Evolutionary conservation across 23 tunicate genomes (phyloP), one percentile per base, ranked within the genome.

Genomic region (Clavelina lepadiformis): DNA sequence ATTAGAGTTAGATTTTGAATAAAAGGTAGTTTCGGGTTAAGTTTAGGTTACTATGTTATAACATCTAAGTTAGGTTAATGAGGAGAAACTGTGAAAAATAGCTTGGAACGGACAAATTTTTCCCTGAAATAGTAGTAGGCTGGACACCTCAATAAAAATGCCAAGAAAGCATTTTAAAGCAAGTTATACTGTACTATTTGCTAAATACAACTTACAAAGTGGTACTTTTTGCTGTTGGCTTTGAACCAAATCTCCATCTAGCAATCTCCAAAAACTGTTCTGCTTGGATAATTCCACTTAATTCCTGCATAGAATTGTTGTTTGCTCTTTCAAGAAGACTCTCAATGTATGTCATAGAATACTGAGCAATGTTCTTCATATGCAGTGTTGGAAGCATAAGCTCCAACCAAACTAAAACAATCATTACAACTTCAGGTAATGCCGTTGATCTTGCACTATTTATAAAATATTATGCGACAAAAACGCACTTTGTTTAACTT

Each of bases 381-480:
- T 65, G 69, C 0, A 82, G 21, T 35, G 61, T 38, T 11, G 89
- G 89, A 32, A 82, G 73, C 89, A 82, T 72, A 35, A 82, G 61
- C 25, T 72, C 70, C 11, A 82, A 35, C 89, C 89, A 82, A 36
- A 82, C 89, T 82, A 44, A 32, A 56, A 41, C 4, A 63, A 18
- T 53, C 26, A 46, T 23, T 30, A 20, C 29, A 8, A 15, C 49
- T 41, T 15, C 49, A 41, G 15, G 49, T 41, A 41, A 41, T 41
- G 15, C 49, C 49, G 49, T 41, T 41, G n/a, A n/a, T n/a, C n/a
- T n/a, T n/a, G 18, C 50, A 11, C 50, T 11, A 44, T 18, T n/a
- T n/a, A n/a, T n/a, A n/a, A n/a, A 46, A 20, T 0, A 46, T 46
- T 46, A 20, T 19, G n/a, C n/a, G n/a, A n/a, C n/a, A n/a, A n/a